Base-by-base conservation (phyloP, 2,113 vertebrate species). In the Clupea harengus region DNA sequence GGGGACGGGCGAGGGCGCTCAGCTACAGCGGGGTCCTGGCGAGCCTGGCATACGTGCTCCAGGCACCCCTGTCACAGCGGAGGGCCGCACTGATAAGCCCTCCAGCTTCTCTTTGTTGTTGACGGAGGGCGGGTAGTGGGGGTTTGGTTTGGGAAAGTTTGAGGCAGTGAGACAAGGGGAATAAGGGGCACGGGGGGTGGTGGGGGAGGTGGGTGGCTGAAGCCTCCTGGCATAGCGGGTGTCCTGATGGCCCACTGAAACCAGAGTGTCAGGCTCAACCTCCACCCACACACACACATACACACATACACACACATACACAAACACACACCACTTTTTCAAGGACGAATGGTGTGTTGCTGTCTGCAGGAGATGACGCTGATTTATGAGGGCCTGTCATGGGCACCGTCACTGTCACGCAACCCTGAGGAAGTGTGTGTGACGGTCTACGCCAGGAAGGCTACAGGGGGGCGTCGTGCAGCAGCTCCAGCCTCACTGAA, bases 341-440 rank as follows among this genome's bases (percentile, higher is more conserved):
- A 94, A 93, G 93, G 94, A 94, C 92, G 92, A 92, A 93, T 91
- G 85, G 86, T 87, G 88, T 89, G 89, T 87, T 92, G 93, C 91
- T 92, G 94, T 87, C 91, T 39, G 91, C 91, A 89, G 92, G 94
- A 93, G 94, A 93, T 90, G 93, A 92, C 85, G 0, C 91, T 95
- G 95, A 95, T 95, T 95, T 94, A 95, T 94, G 95, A 95, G 92
- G 32, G 64, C 25, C 90, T 93, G 95, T 93, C 94, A 93, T 49
- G 83, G 88, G 91, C 64, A 81, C 45, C 67, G 13, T 75, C 82
- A 84, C 80, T 54, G 81, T 88, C 84, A 83, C 78, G 78, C 67
- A 81, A 60, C 72, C 86, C 84, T 22, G 84, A 85, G 72, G 83
- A 88, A 67, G 82, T 75, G 67, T 17, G 67, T 75, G 32, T 75